These are phyloP conservation scores for Upupa epops DNA, from an alignment of 2,113 vertebrate genomes.

Conservation along the genomic window DNA sequence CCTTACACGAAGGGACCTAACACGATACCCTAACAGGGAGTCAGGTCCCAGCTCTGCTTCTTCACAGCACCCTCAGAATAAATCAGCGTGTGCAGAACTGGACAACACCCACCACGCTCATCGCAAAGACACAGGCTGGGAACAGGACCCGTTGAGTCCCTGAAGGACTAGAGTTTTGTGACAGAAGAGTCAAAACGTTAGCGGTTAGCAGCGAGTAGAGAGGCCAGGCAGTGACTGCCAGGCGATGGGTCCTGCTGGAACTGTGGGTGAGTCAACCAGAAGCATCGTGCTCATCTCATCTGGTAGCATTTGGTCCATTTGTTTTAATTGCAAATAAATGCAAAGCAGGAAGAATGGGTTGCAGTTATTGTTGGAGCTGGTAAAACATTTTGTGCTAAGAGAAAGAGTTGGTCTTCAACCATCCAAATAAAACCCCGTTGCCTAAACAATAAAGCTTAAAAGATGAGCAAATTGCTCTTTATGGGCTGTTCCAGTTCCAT, in stretches of 20 bases:
- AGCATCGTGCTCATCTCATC: background rate
- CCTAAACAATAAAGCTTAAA: conserved; percentile 45
- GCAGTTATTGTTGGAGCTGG: conserved; percentile 22
- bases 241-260: background rate
- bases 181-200: background rate
- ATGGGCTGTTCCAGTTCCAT: conserved; percentile 1
- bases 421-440: conserved; percentile 27
- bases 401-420: background rate
- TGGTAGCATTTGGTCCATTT: conserved; percentile 46
- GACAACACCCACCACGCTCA: background rate
- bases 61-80: background rate
- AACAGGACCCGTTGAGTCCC: background rate
- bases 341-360: conserved; percentile 9
- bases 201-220: accelerated
- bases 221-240: accelerated
- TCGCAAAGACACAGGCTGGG: background rate
- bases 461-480: conserved; percentile 49
- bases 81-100: background rate
- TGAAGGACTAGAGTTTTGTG: background rate
- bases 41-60: background rate
- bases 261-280: background rate
- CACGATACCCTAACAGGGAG: background rate
- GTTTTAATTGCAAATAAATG: conserved; percentile 56
- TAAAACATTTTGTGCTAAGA: background rate
- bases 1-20: accelerated